Percentiles rank a stretch among this genome's conserved stretches.
Conservation (phyloP, 2,113 vertebrate genomes). For the Mustela lutreola region DNA sequence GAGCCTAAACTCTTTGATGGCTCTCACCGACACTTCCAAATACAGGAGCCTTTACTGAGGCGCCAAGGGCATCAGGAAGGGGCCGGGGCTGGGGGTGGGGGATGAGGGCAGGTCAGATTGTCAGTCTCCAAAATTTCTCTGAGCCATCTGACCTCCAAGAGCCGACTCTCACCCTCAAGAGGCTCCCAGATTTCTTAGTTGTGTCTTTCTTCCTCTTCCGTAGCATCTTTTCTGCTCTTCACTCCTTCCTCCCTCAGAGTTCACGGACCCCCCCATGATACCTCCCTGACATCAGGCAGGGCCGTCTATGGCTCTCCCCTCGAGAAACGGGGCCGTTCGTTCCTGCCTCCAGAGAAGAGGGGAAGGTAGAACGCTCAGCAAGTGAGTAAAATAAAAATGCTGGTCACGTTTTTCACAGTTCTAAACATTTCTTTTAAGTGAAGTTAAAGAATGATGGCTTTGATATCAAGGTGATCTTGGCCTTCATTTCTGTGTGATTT, state of each 20-base stretch:
- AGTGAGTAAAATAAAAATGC: not conserved
- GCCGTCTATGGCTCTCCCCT: not conserved
- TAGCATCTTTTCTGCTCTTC: too few relatives aligned
- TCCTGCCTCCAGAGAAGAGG: not conserved
- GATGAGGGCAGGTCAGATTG: not conserved
- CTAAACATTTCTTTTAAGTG: not conserved
- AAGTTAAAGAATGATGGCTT: not conserved
- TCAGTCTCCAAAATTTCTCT: not conserved
- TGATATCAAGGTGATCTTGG: not conserved
- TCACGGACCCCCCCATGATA: too few relatives aligned
- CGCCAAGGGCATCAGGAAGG: not conserved
- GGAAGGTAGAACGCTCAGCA: not conserved
- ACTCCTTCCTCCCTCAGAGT: not conserved
- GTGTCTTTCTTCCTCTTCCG: not conserved
- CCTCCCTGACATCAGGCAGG: accelerated
- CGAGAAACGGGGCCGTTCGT: not conserved
- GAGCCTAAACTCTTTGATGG: not conserved
- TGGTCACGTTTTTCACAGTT: not conserved
- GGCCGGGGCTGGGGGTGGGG: too few relatives aligned
- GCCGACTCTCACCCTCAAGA: too few relatives aligned
- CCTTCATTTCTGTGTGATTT: not conserved
- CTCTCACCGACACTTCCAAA: not conserved
- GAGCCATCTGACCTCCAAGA: not conserved
- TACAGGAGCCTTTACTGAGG: not conserved
- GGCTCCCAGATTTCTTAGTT: not conserved